These are phyloP conservation scores for Protaetia brevitarsis DNA, from an alignment of 1,140 invertebrate genomes.

Conservation along the genomic window DNA sequence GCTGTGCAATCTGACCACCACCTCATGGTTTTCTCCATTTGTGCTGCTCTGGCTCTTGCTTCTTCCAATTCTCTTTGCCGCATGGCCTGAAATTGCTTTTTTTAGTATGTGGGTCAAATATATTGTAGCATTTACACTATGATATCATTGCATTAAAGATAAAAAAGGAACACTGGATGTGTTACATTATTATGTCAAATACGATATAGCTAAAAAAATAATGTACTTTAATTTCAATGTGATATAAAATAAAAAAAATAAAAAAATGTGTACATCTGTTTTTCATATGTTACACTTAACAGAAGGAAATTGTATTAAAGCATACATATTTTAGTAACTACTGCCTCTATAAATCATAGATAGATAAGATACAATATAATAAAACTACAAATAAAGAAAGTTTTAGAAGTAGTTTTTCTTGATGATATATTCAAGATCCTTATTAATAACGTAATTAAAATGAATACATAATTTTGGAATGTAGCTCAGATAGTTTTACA, in stretches of 20 bases:
- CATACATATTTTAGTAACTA: neutral
- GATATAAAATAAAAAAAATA: neutral
- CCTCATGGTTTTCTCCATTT: slow-evolving; percentile 99
- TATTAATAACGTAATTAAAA: no score
- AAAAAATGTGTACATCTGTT: neutral
- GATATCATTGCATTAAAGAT: neutral
- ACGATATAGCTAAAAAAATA: no score
- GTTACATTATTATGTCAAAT: no score
- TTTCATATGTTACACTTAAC: neutral
- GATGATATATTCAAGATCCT: no score
- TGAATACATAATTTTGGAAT: no score
- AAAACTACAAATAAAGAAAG: no score
- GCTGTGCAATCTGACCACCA: slow-evolving; percentile 95
- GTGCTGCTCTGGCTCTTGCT: slow-evolving; percentile 82
- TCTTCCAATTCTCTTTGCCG: slow-evolving; percentile 83
- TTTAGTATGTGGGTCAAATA: neutral
- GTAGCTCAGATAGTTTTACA: no score
- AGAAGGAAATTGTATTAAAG: neutral
- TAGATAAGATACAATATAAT: no score
- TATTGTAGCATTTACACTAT: neutral
- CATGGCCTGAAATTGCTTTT: slow-evolving; percentile 53
- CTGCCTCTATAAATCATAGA: neutral
- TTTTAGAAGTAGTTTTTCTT: no score
- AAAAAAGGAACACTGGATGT: no score
- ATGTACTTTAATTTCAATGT: neutral